phyloP scores from a whole-genome alignment of 2,797 vertebrate species.

The Amniataba percoides region DNA sequence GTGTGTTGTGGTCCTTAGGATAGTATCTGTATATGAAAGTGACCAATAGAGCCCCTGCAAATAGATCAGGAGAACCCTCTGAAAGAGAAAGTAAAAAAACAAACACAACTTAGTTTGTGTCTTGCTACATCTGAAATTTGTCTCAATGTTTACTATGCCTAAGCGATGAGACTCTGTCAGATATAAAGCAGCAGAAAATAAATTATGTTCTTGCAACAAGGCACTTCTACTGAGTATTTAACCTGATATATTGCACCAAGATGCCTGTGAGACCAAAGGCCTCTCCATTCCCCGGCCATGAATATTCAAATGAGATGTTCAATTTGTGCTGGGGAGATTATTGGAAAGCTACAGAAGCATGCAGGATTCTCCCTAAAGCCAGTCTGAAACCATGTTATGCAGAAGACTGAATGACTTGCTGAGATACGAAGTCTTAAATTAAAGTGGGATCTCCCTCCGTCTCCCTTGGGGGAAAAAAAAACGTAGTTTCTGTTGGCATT shows the following conservation, averaged over 20 bases:
- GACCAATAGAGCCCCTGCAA: not conserved
- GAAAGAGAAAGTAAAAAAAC: not conserved
- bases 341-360: conserved; percentile 54
- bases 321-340: conserved; percentile 65
- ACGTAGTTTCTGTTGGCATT: conserved; percentile 55
- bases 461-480: conserved; percentile 2
- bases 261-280: conserved; percentile 33
- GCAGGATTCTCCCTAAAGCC: conserved; percentile 57
- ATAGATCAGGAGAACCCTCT: not conserved
- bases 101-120: conserved; percentile 11
- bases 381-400: conserved; percentile 55
- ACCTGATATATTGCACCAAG: conserved; percentile 54
- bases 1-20: not conserved
- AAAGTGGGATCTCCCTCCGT: conserved; percentile 57
- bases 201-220: conserved; percentile 40
- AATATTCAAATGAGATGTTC: conserved; percentile 73
- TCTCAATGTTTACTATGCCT: conserved; percentile 19
- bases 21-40: not conserved
- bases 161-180: conserved; percentile 16
- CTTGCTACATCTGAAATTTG: not conserved
- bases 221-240: conserved; percentile 42
- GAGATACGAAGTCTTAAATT: conserved; percentile 55
- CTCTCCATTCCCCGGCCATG: conserved; percentile 30
- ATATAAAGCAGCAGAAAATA: conserved; percentile 36
- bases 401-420: conserved; percentile 45